These are phyloP conservation scores for Liasis olivaceus DNA, from an alignment of 2,797 vertebrate genomes.

Conservation along the genomic window DNA sequence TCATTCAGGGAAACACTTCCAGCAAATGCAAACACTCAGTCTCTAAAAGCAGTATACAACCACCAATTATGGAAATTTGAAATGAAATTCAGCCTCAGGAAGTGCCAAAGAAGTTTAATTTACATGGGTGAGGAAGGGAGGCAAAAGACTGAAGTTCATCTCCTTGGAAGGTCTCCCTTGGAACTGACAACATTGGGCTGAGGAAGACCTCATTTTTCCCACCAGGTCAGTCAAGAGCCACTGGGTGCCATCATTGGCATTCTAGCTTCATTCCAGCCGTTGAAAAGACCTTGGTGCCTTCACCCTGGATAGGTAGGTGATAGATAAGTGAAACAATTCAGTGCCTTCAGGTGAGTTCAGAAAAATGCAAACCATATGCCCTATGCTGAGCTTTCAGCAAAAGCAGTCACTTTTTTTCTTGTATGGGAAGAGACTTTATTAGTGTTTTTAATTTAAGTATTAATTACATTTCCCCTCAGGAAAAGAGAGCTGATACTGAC, in stretches of 20 bases:
- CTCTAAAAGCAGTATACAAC: background rate
- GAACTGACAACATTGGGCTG: too few relatives aligned
- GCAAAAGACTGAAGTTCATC: too few relatives aligned
- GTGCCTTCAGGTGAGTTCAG: background rate
- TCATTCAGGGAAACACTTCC: background rate
- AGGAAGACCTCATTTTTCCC: background rate
- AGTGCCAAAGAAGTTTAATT: background rate
- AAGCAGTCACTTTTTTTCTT: background rate
- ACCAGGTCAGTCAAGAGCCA: background rate
- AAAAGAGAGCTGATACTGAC: conserved; percentile 36
- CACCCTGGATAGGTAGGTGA: conserved; percentile 27
- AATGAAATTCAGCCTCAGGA: background rate
- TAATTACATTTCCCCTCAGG: conserved; percentile 49
- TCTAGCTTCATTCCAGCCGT: background rate
- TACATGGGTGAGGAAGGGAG: background rate
- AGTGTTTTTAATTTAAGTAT: conserved; percentile 33
- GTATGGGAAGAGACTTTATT: background rate
- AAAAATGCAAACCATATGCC: conserved; percentile 35
- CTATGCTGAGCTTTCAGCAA: background rate
- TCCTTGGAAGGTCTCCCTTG: too few relatives aligned
- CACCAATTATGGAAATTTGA: background rate
- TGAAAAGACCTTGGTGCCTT: background rate
- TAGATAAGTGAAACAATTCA: background rate
- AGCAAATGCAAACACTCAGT: background rate
- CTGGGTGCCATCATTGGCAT: too few relatives aligned